Percentiles rank a stretch among this genome's conserved stretches.
phyloP scores from a whole-genome alignment of 2,888 invertebrate genomes.

The Amiota communis region DNA sequence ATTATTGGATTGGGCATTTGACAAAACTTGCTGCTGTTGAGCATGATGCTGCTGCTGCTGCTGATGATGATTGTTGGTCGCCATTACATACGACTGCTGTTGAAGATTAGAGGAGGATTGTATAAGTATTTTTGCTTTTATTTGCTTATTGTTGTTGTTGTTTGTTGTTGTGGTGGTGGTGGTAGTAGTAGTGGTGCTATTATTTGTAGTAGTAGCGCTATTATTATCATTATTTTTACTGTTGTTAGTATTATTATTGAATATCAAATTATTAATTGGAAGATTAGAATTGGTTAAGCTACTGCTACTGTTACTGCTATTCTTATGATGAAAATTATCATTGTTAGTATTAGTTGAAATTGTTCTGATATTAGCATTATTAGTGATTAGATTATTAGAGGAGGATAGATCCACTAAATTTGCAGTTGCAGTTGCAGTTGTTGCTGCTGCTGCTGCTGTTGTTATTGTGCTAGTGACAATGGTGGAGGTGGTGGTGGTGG shows the following conservation, averaged over 20 bases:
- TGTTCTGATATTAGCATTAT: slow-evolving; percentile 41
- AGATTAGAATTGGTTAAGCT: neutral
- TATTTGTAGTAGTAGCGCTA: neutral
- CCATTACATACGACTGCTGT: slow-evolving; percentile 58
- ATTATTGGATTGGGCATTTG: slow-evolving; percentile 50
- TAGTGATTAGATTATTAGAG: slow-evolving; percentile 25
- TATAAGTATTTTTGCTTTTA: slow-evolving; percentile 52
- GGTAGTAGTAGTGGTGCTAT: neutral
- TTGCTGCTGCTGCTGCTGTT: slow-evolving; percentile 26
- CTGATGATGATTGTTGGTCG: too few relatives aligned
- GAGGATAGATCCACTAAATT: slow-evolving; percentile 35
- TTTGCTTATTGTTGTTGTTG: neutral
- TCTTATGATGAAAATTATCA: neutral
- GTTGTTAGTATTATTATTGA: neutral
- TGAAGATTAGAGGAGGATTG: slow-evolving; percentile 52
- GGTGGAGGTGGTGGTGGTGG: slow-evolving; percentile 35
- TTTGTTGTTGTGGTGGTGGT: neutral
- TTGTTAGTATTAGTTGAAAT: slow-evolving; percentile 34
- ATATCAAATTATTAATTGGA: neutral
- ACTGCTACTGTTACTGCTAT: slow-evolving; percentile 6
- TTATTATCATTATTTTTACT: neutral
- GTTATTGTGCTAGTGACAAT: slow-evolving; percentile 38
- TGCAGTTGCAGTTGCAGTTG: slow-evolving; percentile 26
- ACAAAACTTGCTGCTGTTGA: slow-evolving; percentile 47
- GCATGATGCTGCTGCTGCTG: too few relatives aligned